Conservation (phyloP, 2,113 vertebrate genomes). For the Mixornis gularis region DNA sequence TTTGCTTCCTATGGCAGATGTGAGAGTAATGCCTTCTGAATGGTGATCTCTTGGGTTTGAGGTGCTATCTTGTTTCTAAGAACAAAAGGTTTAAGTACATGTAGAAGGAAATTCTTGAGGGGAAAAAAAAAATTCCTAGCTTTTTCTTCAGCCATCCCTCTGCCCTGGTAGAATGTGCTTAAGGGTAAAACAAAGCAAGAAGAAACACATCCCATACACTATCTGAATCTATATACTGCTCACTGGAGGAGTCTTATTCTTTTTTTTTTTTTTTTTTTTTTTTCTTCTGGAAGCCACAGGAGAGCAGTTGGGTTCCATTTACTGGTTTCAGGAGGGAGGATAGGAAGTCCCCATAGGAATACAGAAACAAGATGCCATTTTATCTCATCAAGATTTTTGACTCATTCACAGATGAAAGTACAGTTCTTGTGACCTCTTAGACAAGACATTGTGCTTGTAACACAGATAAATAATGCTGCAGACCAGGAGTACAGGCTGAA, state of each 20-base stretch:
- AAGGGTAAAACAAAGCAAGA: neutral
- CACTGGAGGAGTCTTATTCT: neutral
- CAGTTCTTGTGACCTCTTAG: neutral
- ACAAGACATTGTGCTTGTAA: neutral
- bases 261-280: neutral
- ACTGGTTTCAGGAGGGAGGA: neutral
- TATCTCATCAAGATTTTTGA: neutral
- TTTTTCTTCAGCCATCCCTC: neutral
- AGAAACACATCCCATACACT: neutral
- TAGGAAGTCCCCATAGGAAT: neutral
- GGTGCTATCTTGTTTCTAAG: neutral
- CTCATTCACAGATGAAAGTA: neutral
- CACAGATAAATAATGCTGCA: neutral
- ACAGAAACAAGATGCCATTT: neutral
- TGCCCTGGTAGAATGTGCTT: neutral
- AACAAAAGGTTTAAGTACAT: neutral
- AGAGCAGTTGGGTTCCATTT: neutral
- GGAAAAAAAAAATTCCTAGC: accelerated
- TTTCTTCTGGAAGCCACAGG: neutral
- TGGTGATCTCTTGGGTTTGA: neutral
- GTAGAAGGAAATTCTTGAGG: neutral
- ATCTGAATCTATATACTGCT: neutral
- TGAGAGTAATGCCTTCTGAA: neutral
- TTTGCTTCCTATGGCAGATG: neutral
- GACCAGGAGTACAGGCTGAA: neutral